These are phyloP conservation scores for Eubucco bourcierii DNA, from an alignment of 2,113 vertebrate species.

Conservation along the genomic window DNA sequence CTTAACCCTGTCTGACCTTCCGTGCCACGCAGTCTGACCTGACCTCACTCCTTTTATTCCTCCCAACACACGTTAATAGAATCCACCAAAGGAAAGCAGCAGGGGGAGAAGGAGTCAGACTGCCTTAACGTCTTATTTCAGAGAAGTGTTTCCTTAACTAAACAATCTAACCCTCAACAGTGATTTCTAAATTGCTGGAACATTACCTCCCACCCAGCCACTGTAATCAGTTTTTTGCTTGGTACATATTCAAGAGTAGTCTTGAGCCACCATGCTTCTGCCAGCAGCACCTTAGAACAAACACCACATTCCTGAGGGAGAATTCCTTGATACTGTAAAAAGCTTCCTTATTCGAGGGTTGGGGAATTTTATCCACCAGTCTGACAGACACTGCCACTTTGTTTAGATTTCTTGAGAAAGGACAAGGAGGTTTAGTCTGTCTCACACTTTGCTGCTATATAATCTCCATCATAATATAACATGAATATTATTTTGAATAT, in stretches of 20 bases:
- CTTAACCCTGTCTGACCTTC: constrained; percentile 68
- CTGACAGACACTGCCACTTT: not conserved
- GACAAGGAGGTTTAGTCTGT: not conserved
- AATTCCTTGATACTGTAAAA: not conserved
- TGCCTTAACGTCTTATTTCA: constrained; percentile 45
- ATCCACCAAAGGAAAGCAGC: constrained; percentile 21
- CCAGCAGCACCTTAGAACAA: constrained; percentile 2
- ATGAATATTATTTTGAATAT: too few species aligned
- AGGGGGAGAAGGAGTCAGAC: not conserved
- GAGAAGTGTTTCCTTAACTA: constrained; percentile 42
- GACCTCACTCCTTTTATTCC: constrained; percentile 42
- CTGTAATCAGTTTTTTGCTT: not conserved
- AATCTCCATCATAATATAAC: not conserved
- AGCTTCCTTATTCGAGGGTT: not conserved
- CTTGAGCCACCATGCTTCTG: not conserved
- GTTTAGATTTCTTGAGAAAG: not conserved
- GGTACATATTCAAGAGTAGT: not conserved
- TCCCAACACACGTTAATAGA: constrained; percentile 36
- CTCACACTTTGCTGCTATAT: not conserved
- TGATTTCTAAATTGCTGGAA: constrained; percentile 54
- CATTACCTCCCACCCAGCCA: constrained; percentile 38
- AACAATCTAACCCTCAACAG: constrained; percentile 22
- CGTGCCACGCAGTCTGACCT: constrained; percentile 12
- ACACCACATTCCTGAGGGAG: not conserved
- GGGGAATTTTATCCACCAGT: not conserved